phyloP scores from a whole-genome alignment of 2,113 vertebrate genomes.

The Scolopax mira region DNA sequence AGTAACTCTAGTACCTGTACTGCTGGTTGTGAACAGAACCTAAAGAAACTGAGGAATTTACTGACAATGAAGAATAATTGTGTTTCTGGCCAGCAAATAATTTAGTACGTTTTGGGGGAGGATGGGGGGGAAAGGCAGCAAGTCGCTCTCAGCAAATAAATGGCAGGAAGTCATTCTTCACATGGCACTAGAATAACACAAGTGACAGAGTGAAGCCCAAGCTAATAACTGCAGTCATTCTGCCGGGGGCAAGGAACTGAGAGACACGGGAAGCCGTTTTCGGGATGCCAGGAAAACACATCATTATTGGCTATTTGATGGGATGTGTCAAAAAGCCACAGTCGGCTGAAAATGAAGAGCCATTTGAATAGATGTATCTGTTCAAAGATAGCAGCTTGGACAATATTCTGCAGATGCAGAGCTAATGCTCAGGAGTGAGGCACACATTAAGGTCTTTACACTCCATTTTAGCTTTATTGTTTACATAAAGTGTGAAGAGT shows the following conservation, averaged over 20 bases:
- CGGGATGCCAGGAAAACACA: slow-evolving; percentile 5
- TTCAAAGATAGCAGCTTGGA: background rate
- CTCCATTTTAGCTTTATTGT: background rate
- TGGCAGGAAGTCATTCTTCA: slow-evolving; percentile 53
- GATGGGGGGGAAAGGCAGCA: background rate
- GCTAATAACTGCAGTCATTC: slow-evolving; percentile 40
- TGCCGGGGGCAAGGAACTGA: slow-evolving; percentile 25
- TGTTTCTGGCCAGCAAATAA: background rate
- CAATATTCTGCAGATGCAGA: background rate
- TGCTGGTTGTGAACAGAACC: background rate
- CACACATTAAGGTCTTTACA: background rate
- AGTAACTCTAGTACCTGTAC: background rate
- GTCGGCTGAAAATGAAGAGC: background rate
- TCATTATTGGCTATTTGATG: slow-evolving; percentile 24
- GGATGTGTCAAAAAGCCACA: slow-evolving; percentile 28
- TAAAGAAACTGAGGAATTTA: background rate
- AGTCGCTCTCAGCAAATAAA: slow-evolving; percentile 1
- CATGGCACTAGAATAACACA: background rate
- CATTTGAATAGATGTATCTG: background rate
- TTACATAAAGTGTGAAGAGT: background rate
- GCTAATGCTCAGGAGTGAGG: background rate
- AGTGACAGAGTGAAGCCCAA: slow-evolving; percentile 13
- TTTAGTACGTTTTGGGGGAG: background rate
- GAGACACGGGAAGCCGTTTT: background rate
- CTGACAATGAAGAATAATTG: background rate